Conservation (phyloP, 2,113 vertebrate genomes). For the Thalassoma bifasciatum region DNA sequence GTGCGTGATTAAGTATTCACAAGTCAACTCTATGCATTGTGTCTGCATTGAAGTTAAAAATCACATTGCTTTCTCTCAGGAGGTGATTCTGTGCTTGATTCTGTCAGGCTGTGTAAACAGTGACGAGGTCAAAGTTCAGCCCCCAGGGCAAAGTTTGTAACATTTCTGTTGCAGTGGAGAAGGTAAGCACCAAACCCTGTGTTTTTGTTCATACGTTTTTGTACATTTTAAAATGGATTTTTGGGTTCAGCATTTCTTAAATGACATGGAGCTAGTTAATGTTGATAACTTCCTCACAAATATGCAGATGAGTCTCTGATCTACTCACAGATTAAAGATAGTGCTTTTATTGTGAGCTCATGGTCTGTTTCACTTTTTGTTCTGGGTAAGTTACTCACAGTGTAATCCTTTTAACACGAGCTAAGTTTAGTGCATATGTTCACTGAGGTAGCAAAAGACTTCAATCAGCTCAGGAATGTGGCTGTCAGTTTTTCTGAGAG, state of each 20-base stretch:
- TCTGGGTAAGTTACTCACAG: background rate
- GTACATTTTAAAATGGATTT: background rate
- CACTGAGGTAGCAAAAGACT: background rate
- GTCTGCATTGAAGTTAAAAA: conserved; percentile 8
- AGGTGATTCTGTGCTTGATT: conserved; percentile 40
- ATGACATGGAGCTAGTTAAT: background rate
- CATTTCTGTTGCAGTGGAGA: conserved; percentile 45
- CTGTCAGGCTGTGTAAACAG: conserved; percentile 68
- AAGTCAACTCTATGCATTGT: background rate
- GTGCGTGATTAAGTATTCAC: background rate
- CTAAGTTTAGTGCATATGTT: background rate
- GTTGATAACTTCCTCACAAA: background rate
- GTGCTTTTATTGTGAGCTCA: background rate
- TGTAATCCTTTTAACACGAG: background rate
- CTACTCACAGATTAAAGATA: background rate
- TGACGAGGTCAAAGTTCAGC: conserved; percentile 74
- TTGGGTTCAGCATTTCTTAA: background rate
- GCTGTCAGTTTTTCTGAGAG: conserved; percentile 28
- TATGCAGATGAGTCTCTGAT: background rate
- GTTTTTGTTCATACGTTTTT: background rate
- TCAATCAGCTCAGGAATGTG: conserved; percentile 38
- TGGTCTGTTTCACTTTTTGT: background rate
- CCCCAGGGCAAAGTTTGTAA: conserved; percentile 60
- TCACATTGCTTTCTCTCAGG: background rate
- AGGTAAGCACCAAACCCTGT: conserved; percentile 64